Conservation (phyloP, 2,797 vertebrate genomes). For the Falco cherrug region DNA sequence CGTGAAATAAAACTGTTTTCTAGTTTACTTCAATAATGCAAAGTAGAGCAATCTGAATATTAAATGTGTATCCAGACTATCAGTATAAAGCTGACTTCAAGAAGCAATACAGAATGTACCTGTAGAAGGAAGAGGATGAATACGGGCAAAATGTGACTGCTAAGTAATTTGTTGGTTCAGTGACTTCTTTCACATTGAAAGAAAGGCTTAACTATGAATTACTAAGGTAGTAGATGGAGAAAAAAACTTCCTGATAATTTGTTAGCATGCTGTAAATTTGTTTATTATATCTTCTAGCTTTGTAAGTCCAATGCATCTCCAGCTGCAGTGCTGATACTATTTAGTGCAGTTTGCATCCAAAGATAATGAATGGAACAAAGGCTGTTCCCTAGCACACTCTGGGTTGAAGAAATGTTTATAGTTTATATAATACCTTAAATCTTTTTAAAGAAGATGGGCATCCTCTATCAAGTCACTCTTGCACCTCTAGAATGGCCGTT, state of each 20-base stretch:
- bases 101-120: neutral
- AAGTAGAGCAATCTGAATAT: neutral
- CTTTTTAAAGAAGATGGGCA: neutral
- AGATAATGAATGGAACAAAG: neutral
- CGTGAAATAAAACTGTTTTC: neutral
- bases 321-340: neutral
- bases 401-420: neutral
- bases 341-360: slow-evolving; percentile 60
- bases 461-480: neutral
- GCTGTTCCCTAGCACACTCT: neutral
- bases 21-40: neutral
- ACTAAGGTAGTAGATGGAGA: slow-evolving; percentile 65
- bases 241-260: slow-evolving; percentile 8
- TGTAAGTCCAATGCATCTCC: neutral
- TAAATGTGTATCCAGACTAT: neutral
- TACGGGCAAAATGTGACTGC: slow-evolving; percentile 11
- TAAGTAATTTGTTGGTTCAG: slow-evolving; percentile 64
- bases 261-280: slow-evolving; percentile 54
- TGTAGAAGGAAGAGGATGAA: slow-evolving; percentile 26
- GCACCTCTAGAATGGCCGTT: neutral
- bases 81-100: slow-evolving; percentile 10
- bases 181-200: slow-evolving; percentile 36
- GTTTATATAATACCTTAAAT: neutral
- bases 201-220: slow-evolving; percentile 71
- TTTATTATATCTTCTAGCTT: slow-evolving; percentile 48